phyloP scores from a whole-genome alignment of 2,797 vertebrate genomes.

The Poecilia velifera region DNA sequence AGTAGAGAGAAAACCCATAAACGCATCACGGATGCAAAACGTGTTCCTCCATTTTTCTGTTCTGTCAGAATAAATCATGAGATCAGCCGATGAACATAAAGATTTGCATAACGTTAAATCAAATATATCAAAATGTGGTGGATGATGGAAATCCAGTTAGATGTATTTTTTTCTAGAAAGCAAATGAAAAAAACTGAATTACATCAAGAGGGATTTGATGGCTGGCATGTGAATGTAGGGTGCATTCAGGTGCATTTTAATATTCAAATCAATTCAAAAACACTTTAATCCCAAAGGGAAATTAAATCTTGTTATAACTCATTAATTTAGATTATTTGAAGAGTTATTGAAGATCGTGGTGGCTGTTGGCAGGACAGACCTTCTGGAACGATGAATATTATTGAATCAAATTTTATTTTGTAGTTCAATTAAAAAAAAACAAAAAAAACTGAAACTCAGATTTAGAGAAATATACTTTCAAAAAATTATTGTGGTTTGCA shows the following conservation, averaged over 20 bases:
- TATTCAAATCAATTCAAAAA: too few species aligned
- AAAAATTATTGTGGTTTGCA: not conserved
- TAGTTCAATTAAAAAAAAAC: not conserved
- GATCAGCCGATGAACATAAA: constrained; percentile 48
- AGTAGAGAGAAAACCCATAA: constrained; percentile 26
- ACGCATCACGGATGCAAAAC: constrained; percentile 55
- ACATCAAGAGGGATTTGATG: constrained; percentile 39
- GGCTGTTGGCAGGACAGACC: too few species aligned
- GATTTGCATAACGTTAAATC: constrained; percentile 64
- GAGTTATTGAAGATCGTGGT: too few species aligned
- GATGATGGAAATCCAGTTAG: constrained; percentile 52
- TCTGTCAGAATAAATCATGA: constrained; percentile 70
- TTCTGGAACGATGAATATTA: too few species aligned
- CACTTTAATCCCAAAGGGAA: too few species aligned
- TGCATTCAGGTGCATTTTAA: not conserved
- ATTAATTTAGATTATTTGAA: too few species aligned
- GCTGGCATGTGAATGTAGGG: constrained; percentile 14
- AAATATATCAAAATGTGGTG: constrained; percentile 59
- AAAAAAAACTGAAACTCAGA: not conserved
- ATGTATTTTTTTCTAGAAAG: constrained; percentile 44
- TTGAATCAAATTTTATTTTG: not conserved
- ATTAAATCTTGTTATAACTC: too few species aligned
- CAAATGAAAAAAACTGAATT: constrained; percentile 36
- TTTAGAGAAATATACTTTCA: not conserved
- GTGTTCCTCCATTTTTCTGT: constrained; percentile 41